Evolutionary conservation across 2,888 invertebrate genomes (phyloP), one percentile per base, ranked within the genome.

Genomic region (Bedellia somnulentella): DNA sequence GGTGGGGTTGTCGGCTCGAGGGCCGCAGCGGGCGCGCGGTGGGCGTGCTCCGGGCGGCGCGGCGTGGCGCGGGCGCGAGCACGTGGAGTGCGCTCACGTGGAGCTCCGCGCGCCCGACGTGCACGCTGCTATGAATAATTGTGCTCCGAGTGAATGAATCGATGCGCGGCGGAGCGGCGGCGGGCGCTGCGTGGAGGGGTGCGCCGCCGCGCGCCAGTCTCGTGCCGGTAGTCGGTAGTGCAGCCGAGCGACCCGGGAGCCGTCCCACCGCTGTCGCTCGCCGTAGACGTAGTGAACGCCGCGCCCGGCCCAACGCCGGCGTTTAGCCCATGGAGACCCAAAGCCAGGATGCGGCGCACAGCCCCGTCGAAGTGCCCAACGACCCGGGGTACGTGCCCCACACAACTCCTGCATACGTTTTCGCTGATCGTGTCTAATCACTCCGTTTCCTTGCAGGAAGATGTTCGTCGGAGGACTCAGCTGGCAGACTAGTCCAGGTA

Each of bases 401-500:
- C 23, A n/a, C n/a, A 36, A 43, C 39, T 38, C 33, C 34, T 33
- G 13, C 41, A 40, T 35, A 38, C 34, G 37, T n/a, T 37, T 16
- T 33, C 33, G 32, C 32, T 36, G 42, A 41, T 53, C 45, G 45
- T 48, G 41, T 52, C 61, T 66, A 57, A 68, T 54, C 52, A 49
- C 49, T 57, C 63, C 75, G 79, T 80, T 81, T 83, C 78, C 52
- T 91, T 92, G 55, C 87, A 97, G 97, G 82, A 98, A 98, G 90
- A 98, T 98, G 96, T 98, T 98, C 86, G 94, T 98, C 81, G 98
- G 98, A 64, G 98, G 98, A 63, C 87, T 98, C 70, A 96, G 96
- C 82, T 98, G 97, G 97, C 97, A 97, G 83, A 98, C 97, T 66
- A 96, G 95, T 83, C 95, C 96, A 88, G 96, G 96, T 97, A 84